Conservation (phyloP, 2,113 vertebrate genomes). For the Rhipidura dahli region DNA sequence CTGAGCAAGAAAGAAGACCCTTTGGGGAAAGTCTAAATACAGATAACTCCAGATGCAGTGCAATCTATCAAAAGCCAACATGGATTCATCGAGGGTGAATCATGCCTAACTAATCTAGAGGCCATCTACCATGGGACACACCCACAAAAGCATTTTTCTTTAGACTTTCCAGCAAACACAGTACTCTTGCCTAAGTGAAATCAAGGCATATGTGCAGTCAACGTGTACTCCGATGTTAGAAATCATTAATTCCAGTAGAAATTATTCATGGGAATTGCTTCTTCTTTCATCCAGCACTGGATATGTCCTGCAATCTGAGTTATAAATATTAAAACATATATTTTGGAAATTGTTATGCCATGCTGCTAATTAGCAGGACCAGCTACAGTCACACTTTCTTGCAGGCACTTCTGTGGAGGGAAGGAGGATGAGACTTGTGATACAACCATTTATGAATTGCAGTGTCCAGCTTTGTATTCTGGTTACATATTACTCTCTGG, state of each 20-base stretch:
- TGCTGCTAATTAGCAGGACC: not conserved
- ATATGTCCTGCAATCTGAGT: not conserved
- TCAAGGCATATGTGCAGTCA: not conserved
- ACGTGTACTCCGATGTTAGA: not conserved
- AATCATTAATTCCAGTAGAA: not conserved
- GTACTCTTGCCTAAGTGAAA: not conserved
- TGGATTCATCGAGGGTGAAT: not conserved
- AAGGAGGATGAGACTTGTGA: not conserved
- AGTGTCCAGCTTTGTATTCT: not conserved
- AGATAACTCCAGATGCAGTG: not conserved
- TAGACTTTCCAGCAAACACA: not conserved
- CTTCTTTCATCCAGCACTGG: not conserved
- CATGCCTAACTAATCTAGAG: not conserved
- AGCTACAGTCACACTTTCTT: not conserved
- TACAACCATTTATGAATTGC: not conserved
- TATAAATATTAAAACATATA: not conserved
- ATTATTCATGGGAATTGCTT: not conserved
- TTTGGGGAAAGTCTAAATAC: not conserved
- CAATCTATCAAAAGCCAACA: not conserved
- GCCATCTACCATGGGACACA: fast-evolving
- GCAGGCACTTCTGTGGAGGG: not conserved
- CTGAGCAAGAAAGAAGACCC: not conserved
- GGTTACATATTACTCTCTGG: not conserved
- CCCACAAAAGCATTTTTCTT: not conserved
- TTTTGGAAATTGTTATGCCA: not conserved